These are phyloP conservation scores for Heliconius hewitsoni DNA, from an alignment of 1,140 invertebrate genomes.

Conservation along the genomic window DNA sequence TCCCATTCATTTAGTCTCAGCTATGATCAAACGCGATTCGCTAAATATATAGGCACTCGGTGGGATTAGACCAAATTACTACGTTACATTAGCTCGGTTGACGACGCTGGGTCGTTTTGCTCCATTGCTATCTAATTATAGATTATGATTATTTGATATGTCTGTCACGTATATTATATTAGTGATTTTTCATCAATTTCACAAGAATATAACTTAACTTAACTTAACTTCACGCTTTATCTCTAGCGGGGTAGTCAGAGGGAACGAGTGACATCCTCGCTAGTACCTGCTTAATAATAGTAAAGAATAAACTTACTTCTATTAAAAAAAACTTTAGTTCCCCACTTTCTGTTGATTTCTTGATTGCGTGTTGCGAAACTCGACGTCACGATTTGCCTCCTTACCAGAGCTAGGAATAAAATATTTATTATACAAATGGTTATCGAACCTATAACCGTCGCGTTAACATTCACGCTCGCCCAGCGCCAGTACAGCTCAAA, in stretches of 20 bases:
- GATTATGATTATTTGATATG: not conserved
- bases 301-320: too few species aligned
- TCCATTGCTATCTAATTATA: conserved; percentile 26
- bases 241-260: too few species aligned
- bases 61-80: conserved; percentile 33
- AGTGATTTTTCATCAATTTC: not conserved
- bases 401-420: not conserved
- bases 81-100: conserved; percentile 22
- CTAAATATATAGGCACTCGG: conserved; percentile 30
- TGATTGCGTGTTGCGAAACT: not conserved
- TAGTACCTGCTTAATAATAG: too few species aligned
- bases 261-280: too few species aligned
- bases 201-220: too few species aligned
- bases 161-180: not conserved
- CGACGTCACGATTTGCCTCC: not conserved
- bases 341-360: too few species aligned
- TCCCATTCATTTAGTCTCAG: conserved; percentile 32
- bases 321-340: too few species aligned
- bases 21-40: conserved; percentile 33
- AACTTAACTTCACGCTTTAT: too few species aligned
- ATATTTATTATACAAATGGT: too few species aligned
- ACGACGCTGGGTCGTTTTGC: conserved; percentile 10
- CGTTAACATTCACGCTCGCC: too few species aligned
- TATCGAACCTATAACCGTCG: too few species aligned
- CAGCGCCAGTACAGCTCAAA: too few species aligned